Base-by-base conservation (phyloP, 2,797 vertebrate species). In the Enteromius treurensis region DNA sequence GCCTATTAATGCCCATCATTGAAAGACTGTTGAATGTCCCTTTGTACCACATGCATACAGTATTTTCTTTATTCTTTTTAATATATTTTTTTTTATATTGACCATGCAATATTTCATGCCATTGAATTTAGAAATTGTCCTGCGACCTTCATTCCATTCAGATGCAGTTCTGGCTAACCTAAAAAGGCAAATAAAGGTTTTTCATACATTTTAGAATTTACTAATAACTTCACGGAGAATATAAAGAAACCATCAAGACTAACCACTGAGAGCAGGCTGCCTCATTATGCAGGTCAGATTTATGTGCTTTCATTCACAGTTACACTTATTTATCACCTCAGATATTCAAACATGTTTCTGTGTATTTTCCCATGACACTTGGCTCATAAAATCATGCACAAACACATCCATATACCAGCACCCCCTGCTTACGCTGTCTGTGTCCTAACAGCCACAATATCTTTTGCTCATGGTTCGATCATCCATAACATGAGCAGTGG, bases 401-500 rank as follows among this genome's bases (percentile, higher is more conserved):
- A 51, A 70, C 67, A 74, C 81, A 78, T 23, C 21, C 32, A 55
- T 21, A 84, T 23, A 74, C 58, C 68, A 74, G 45, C 32, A 51
- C 53, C 69, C 42, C 34, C 34, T 74, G 55, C 55, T 74, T 49
- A 64, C 42, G 37, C 42, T 26, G 45, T 51, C 15, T 10, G 3
- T 69, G 49, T 81, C 5, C 7, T 47, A n/a, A 40, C 53, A 40
- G 19, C 68, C 65, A 67, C 19, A 69, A 47, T 67, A 21, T 32
- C 40, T 71, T 67, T 60, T 53, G 34, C 45, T 76, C 26, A 64
- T 34, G 76, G 34, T 65, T 79, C 45, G 34, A 77, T 62, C 51
- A 70, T 60, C 17, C 77, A 76, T 58, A 75, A 77, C 65, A 5
- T 49, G 26, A 69, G 55, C 71, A 77, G 71, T 49, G n/a, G 83